These are phyloP conservation scores for Chironex yamaguchii DNA, from an alignment of 30 jellyfish, hydroid and myxozoan genomes.

Conservation along the genomic window DNA sequence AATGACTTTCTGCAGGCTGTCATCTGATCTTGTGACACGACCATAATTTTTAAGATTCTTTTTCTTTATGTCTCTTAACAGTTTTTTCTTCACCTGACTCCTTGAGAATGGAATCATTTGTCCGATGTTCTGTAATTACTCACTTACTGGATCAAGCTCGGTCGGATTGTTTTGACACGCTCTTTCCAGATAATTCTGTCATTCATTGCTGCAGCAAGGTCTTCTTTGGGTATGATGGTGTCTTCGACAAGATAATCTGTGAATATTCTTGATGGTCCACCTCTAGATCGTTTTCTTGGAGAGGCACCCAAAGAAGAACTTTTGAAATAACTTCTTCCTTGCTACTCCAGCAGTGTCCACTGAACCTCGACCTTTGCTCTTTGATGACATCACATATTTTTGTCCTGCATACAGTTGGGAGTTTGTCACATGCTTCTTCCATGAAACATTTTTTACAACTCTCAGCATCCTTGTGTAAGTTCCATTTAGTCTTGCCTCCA, in stretches of 20 bases:
- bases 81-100: too few relatives aligned
- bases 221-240: neutral
- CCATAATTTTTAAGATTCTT: too few relatives aligned
- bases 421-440: conserved; percentile 36
- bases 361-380: conserved; percentile 23
- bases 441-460: conserved; percentile 10
- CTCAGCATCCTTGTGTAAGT: conserved; percentile 46
- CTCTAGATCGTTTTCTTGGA: too few relatives aligned
- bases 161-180: neutral
- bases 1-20: too few relatives aligned
- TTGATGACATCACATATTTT: neutral
- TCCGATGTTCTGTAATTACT: too few relatives aligned
- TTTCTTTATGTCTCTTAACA: too few relatives aligned
- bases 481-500: conserved; percentile 23
- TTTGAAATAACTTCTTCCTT: conserved; percentile 35
- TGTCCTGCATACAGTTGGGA: conserved; percentile 14
- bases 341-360: conserved; percentile 58
- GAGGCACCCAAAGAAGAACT: conserved; percentile 31
- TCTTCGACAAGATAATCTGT: conserved; percentile 39
- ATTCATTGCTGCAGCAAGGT: neutral
- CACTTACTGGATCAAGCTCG: neutral
- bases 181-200: neutral
- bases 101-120: too few relatives aligned
- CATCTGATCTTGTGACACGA: too few relatives aligned
- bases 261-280: conserved; percentile 1